phyloP scores from a whole-genome alignment of 2,888 invertebrate genomes.

The Orthosia gothica region DNA sequence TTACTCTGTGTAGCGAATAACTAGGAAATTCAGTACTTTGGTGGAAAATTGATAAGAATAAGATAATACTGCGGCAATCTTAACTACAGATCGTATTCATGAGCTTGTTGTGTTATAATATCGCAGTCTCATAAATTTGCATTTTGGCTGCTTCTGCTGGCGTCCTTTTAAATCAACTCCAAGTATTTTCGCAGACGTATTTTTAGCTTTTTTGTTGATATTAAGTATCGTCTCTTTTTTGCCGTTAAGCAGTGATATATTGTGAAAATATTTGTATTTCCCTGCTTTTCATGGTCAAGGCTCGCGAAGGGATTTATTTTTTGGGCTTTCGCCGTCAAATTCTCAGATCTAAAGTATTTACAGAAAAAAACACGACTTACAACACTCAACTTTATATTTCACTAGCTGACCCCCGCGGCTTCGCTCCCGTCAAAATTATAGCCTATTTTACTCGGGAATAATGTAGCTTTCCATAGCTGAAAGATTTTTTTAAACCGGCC shows the following conservation, averaged over 20 bases:
- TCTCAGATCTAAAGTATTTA: too few relatives aligned
- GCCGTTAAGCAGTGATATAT: conserved; percentile 59
- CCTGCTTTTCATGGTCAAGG: conserved; percentile 44
- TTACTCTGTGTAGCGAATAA: conserved; percentile 51
- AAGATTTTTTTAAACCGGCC: too few relatives aligned
- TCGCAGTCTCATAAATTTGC: conserved; percentile 79
- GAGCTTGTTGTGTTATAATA: conserved; percentile 72
- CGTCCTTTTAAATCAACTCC: conserved; percentile 73
- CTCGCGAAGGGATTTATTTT: conserved; percentile 20
- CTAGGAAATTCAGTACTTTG: conserved; percentile 59
- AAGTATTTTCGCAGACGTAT: conserved; percentile 69
- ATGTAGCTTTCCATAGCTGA: too few relatives aligned
- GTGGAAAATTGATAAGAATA: conserved; percentile 71
- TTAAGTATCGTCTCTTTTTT: conserved; percentile 64
- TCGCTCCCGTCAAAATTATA: too few relatives aligned
- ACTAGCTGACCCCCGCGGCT: too few relatives aligned
- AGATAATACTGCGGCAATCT: conserved; percentile 66
- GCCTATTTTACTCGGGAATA: too few relatives aligned
- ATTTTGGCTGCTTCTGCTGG: conserved; percentile 84
- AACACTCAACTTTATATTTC: too few relatives aligned
- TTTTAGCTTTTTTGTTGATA: conserved; percentile 64
- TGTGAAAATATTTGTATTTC: conserved; percentile 48
- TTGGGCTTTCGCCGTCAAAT: conserved; percentile 15
- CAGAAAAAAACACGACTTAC: too few relatives aligned
- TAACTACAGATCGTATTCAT: conserved; percentile 73